A percentile compares a stretch with the other conserved stretches of the same genome.
Evolutionary conservation across 35 echinoderm and acorn worm genomes (phyloP).

Genomic region (Heliocidaris tuberculata): DNA sequence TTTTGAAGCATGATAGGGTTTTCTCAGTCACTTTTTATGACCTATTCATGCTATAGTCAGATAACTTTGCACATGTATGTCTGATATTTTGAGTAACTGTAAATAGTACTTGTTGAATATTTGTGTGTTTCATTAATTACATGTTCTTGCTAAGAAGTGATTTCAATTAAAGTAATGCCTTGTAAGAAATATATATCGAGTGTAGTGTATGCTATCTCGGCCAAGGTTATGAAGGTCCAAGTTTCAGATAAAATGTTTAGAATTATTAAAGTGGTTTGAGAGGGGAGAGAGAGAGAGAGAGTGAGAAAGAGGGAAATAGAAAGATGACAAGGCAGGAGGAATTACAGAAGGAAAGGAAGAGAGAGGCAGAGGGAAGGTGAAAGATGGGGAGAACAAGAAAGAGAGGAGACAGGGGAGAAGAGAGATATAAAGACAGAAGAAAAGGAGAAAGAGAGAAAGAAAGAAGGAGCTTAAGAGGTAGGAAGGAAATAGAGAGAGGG

Average conservation of each 20-base stretch:
- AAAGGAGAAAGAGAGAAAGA: neutral
- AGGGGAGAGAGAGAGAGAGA: neutral
- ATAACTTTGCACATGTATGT: neutral
- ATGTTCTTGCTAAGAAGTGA: neutral
- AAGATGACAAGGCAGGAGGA: neutral
- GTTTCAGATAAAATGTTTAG: neutral
- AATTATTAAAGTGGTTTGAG: neutral
- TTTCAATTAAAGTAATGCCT: neutral
- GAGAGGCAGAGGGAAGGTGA: neutral
- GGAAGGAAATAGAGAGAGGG: neutral
- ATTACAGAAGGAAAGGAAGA: neutral
- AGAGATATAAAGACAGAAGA: too few species aligned
- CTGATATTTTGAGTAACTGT: neutral
- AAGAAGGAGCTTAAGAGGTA: too few species aligned
- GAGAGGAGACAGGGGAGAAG: neutral
- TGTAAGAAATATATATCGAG: neutral
- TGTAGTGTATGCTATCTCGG: neutral
- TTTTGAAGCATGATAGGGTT: too few species aligned
- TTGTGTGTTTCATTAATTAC: neutral
- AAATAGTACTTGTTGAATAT: neutral
- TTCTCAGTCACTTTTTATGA: neutral
- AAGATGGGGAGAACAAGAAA: neutral
- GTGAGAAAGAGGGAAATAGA: neutral
- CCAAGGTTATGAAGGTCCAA: neutral
- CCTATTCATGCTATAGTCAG: neutral